Percentiles rank a stretch among this genome's conserved stretches.
These are phyloP conservation scores for Eudorcas thomsonii DNA, from an alignment of 2,113 vertebrate species.

Conservation along the genomic window DNA sequence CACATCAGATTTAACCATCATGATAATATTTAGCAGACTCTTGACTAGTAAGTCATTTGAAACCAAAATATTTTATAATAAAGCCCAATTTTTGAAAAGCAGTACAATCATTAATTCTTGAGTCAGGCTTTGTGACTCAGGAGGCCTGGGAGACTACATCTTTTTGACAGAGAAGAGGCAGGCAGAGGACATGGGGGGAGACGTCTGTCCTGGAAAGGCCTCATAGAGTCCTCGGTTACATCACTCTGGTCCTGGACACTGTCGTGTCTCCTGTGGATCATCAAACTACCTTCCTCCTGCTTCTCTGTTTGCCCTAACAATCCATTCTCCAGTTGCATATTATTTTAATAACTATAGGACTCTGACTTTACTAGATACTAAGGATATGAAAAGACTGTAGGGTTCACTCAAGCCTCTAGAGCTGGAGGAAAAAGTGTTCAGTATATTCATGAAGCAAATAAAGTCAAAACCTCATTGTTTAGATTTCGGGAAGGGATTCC, in stretches of 20 bases:
- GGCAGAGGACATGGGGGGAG: not conserved
- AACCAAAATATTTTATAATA: constrained; percentile 13
- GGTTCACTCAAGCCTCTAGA: not conserved
- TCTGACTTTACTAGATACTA: not conserved
- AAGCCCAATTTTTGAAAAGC: not conserved
- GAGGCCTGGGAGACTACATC: not conserved
- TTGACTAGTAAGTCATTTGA: not conserved
- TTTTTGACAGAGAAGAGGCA: not conserved
- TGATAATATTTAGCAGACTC: not conserved
- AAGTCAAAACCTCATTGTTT: not conserved
- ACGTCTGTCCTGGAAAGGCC: not conserved
- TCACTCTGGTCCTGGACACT: not conserved
- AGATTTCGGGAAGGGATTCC: not conserved
- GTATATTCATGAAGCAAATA: not conserved
- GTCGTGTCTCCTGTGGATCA: not conserved
- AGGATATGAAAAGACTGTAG: not conserved
- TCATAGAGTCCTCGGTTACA: not conserved
- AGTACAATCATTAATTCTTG: not conserved
- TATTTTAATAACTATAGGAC: not conserved
- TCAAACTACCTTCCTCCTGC: not conserved
- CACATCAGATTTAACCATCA: not conserved
- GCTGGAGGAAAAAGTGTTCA: not conserved
- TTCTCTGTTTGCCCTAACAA: not conserved
- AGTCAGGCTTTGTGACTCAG: not conserved
- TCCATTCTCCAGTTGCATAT: not conserved